Base-by-base conservation (phyloP, 2,797 vertebrate species). In the Garrulus glandarius region DNA sequence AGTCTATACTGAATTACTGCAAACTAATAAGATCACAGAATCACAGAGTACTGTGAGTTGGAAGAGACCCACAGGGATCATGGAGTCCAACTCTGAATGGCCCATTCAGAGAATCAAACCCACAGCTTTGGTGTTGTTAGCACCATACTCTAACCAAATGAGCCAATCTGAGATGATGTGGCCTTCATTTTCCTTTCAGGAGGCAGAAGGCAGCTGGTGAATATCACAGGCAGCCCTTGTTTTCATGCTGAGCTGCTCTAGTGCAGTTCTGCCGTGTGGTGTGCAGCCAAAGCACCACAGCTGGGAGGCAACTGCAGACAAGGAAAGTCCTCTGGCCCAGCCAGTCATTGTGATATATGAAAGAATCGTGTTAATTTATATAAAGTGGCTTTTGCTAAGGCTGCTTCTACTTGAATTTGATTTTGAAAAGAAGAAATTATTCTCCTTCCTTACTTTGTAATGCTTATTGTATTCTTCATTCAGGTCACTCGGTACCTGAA, bases 391-490 rank as follows among this genome's bases (percentile, higher is more conserved):
- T 78, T 91, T 89, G 63, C 91, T 75, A 76, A 87, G 75, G 82
- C 92, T 95, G 86, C 57, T 95, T 81, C 78, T 75, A 43, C 61
- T 87, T 67, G 68, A 91, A 93, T 96, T 89, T 83, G 78, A 78
- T 93, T 96, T 91, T 95, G 78, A 93, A 93, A 94, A 95, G 79
- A 70, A 95, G 57, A 81, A 92, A 86, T 79, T 74, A 72, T 95
- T 93, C 52, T 88, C 21, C 39, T 23, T 93, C 39, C 16, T 60
- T 83, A 37, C 59, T 71, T 86, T 8, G 43, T 84, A 59, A 91
- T 39, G 83, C 63, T 59, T 32, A 71, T 84, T 92, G 91, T 56
- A 21, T 61, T 68, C 82, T 72, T 64, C 0, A 0, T 52, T 76
- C 29, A 5, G 93, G 89, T 94, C 84, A 41, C 69, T 84, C 0